Conservation (phyloP, 1,140 invertebrate species). For the Harpegnathos saltator region DNA sequence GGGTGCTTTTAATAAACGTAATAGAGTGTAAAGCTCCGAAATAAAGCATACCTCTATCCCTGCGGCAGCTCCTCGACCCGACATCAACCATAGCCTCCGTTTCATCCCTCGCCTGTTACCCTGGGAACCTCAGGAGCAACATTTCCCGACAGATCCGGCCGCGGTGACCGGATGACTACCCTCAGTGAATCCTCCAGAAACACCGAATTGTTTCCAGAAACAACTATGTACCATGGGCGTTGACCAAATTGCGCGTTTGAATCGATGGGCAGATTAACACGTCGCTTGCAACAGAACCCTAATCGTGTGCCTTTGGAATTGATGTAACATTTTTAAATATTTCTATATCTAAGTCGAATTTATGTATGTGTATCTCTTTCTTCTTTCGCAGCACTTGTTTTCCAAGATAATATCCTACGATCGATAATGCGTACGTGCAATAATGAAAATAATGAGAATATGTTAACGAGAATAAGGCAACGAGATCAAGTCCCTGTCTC, state of each 20-base stretch:
- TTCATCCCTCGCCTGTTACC: slow-evolving; percentile 55
- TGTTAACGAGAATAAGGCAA: too few species aligned
- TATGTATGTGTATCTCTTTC: too few species aligned
- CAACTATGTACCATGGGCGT: slow-evolving; percentile 37
- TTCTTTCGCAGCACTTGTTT: too few species aligned
- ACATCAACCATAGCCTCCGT: slow-evolving; percentile 48
- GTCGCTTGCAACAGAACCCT: not conserved
- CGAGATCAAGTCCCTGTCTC: too few species aligned
- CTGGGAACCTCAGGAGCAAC: slow-evolving; percentile 36
- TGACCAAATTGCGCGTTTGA: slow-evolving; percentile 46
- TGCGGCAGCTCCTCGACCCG: slow-evolving; percentile 58
- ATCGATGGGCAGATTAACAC: not conserved
- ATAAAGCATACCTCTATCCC: slow-evolving; percentile 77
- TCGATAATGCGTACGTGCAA: too few species aligned
- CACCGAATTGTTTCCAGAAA: slow-evolving; percentile 56
- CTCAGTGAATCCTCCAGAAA: slow-evolving; percentile 29
- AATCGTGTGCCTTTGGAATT: not conserved
- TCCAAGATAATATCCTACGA: too few species aligned
- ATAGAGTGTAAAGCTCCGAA: slow-evolving; percentile 78
- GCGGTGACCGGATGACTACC: slow-evolving; percentile 12
- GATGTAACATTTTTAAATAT: not conserved
- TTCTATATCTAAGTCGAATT: not conserved
- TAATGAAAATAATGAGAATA: too few species aligned
- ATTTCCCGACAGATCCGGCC: slow-evolving; percentile 24
- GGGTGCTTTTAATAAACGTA: slow-evolving; percentile 77